Evolutionary conservation across 2,888 invertebrate genomes (phyloP).

Genomic region (Volucella inanis): DNA sequence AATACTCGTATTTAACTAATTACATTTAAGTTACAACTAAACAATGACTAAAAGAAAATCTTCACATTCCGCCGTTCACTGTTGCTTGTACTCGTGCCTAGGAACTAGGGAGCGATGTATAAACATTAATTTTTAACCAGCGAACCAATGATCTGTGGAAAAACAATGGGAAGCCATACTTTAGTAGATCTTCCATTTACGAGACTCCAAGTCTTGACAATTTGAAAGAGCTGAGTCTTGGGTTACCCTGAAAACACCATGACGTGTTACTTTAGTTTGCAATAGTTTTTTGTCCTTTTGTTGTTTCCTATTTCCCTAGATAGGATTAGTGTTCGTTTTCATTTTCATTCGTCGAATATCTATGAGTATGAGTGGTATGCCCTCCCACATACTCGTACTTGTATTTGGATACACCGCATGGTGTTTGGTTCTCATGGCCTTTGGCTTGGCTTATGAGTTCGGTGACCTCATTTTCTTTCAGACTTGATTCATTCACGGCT

Average conservation of each 20-base stretch:
- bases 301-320: conserved; percentile 10
- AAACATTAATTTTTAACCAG: conserved; percentile 21
- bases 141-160: conserved; percentile 60
- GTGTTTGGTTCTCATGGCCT: conserved; percentile 60
- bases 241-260: conserved; percentile 57
- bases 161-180: conserved; percentile 63
- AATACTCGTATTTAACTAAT: conserved; percentile 28
- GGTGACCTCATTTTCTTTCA: conserved; percentile 63
- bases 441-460: conserved; percentile 67
- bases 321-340: conserved; percentile 54
- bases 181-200: conserved; percentile 43
- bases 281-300: conserved; percentile 55
- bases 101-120: too few species aligned
- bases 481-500: conserved; percentile 56
- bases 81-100: neutral
- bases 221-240: conserved; percentile 30
- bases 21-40: conserved; percentile 36
- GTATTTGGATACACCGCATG: neutral
- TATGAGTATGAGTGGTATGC: conserved; percentile 7
- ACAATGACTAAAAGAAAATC: conserved; percentile 29
- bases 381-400: conserved; percentile 52
- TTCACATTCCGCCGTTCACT: conserved; percentile 64
- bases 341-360: conserved; percentile 46
- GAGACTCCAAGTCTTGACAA: conserved; percentile 39
- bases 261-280: conserved; percentile 10